These are phyloP conservation scores for Drosophila nr. fundita DNA, from an alignment of 2,888 invertebrate genomes.

Conservation along the genomic window DNA sequence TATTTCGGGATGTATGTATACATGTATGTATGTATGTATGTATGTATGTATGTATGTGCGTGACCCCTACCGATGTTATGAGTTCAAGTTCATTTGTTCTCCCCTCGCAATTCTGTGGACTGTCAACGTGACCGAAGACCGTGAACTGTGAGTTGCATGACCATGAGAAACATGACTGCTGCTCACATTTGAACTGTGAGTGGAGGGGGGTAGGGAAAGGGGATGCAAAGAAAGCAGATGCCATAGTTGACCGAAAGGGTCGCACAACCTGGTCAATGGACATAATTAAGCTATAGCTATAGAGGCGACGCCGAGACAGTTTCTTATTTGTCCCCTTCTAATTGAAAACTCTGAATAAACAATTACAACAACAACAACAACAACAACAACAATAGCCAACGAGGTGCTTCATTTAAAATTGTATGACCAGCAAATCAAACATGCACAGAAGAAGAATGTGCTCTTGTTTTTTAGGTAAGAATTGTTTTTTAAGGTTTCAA, in stretches of 20 bases:
- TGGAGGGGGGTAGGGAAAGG: rapidly evolving
- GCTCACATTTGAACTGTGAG: background rate
- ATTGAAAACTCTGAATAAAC: constrained; percentile 50
- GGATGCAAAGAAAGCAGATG: background rate
- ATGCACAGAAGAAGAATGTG: background rate
- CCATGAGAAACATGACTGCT: constrained; percentile 3
- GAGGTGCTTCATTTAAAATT: background rate
- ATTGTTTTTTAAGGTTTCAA: background rate
- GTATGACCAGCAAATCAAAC: background rate
- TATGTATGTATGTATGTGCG: background rate
- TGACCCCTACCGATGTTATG: background rate
- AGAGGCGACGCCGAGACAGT: constrained; percentile 40
- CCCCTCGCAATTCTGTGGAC: background rate
- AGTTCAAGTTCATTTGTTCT: background rate
- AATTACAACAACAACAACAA: background rate
- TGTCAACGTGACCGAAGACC: constrained; percentile 29
- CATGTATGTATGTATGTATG: background rate
- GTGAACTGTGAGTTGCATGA: constrained; percentile 19
- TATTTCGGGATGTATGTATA: background rate
- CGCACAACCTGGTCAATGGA: constrained; percentile 36
- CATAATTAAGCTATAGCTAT: constrained; percentile 61
- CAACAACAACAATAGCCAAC: background rate
- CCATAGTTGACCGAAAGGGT: background rate
- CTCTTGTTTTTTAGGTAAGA: no score
- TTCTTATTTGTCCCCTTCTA: constrained; percentile 49